These are phyloP conservation scores for Entomobrya multifasciata DNA, from an alignment of 2,888 invertebrate genomes.

Conservation along the genomic window DNA sequence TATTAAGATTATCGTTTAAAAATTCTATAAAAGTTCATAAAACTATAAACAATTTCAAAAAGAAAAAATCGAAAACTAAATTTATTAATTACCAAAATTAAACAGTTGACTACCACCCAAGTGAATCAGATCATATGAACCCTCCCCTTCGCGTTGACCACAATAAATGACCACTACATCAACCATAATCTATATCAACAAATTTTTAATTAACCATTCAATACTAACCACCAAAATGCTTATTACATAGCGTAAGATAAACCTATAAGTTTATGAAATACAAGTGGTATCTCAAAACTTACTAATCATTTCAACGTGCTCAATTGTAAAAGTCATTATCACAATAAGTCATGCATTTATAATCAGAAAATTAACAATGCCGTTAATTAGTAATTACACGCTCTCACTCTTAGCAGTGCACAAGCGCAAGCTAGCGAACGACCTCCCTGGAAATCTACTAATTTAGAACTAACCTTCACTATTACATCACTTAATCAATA, in stretches of 20 bases:
- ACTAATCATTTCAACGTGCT: not conserved
- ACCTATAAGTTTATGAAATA: not conserved
- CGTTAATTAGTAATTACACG: constrained; percentile 16
- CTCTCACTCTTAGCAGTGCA: not conserved
- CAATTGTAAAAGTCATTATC: not conserved
- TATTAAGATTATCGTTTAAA: no score
- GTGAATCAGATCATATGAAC: not conserved
- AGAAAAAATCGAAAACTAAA: not conserved
- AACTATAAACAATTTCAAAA: not conserved
- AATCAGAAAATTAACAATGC: constrained; percentile 22
- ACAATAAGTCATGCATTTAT: constrained; percentile 18
- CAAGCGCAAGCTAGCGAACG: not conserved
- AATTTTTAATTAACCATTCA: constrained; percentile 18
- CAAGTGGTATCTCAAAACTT: not conserved
- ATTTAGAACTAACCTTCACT: constrained; percentile 22
- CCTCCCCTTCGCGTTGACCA: not conserved
- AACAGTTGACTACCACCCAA: no score
- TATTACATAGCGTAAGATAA: no score
- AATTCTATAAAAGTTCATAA: no score
- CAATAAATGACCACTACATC: not conserved
- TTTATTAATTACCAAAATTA: not conserved
- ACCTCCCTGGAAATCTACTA: constrained; percentile 33
- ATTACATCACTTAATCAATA: not conserved
- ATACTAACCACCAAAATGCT: not conserved
- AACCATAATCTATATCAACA: constrained; percentile 25